Evolutionary conservation across 1,140 invertebrate genomes (phyloP), one percentile per base, ranked within the genome.

Genomic region (Aphelenchoides besseyi): DNA sequence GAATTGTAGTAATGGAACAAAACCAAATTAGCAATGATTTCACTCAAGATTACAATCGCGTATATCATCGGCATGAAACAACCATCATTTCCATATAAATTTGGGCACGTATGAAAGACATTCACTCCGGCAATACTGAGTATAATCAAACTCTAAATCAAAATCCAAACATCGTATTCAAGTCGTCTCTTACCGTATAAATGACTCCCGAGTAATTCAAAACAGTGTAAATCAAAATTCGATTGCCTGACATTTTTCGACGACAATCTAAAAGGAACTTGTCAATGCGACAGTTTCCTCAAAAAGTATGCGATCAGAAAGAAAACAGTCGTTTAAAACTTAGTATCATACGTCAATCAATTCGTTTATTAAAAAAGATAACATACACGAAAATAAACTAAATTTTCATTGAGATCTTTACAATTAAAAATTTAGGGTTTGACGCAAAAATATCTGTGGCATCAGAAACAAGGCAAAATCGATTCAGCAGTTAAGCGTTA

Each of bases 1-100:
- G 37, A 67, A 52, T 79, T 79, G 55, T 62, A 77, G 62, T 80
- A 77, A 37, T 77, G 75, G 36, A 77, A 77, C 18, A 80, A 35
- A 41, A 35, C 29, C 30, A 77, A 32, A 70, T 77, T 77, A 12
- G 35, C 32, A 33, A 67, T 30, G 12, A 77, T 72, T 54, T 77
- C 63, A 53, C 48, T 18, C 29, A 77, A 48, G 18, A 77, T 77
- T 16, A 79, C 29, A 12, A 72, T 16, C 59, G 75, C 77, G 30
- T 33, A 52, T 28, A 68, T 3, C 54, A n/a, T 9, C 8, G 61
- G 64, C 62, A 54, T 62, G 28, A 37, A 78, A 26, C 75, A 77
- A 33, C 54, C 66, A 57, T 26, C 70, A n/a, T 68, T 37, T 16
- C 64, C 64, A 70, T 64, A 80, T 33, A 77, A 9, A 18, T 29